Base-by-base conservation (phyloP, 2,888 invertebrate species). In the Drosophila bunnanda region DNA sequence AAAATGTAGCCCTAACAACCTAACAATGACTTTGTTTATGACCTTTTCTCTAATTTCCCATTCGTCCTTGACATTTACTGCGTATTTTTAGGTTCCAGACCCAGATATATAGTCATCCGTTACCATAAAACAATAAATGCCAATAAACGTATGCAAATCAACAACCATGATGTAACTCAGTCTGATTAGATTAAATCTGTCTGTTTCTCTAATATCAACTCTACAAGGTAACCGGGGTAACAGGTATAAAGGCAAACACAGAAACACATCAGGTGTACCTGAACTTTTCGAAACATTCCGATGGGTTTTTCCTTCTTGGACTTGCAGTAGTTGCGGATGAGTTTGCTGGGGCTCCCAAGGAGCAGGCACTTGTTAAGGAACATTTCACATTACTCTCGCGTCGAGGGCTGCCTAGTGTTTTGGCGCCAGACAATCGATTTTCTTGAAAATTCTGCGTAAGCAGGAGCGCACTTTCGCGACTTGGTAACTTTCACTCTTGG, bases 301-400 rank as follows among this genome's bases (percentile, higher is more conserved):
- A 36, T 41, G 50, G 74, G 39, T 9, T 53, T 46, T n/a, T 73
- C 71, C 60, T 44, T 60, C 28, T 56, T 64, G 4, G 62, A 56
- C 22, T 72, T 61, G 71, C 76, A 62, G 6, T 79, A 66, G 25
- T 73, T 52, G 0, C 76, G 67, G 17, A 48, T 28, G 28, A 62
- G 36, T 25, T 64, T 60, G 1, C 56, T 60, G 2, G 75, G 70
- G 57, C 76, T 81, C 70, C 78, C 62, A 32, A 75, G 75, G 60
- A 88, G 80, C 71, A 79, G 79, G 66, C 77, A 83, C 70, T 86
- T 86, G 64, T 77, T 76, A 13, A 86, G 65, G 41, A 89, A 79
- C 90, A 90, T 90, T 86, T 82, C 84, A 74, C 75, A 72, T 76
- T 75, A 62, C 59, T 44, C 28, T 65, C 41, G 20, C 64, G n/a